Evolutionary conservation across 1,140 invertebrate genomes (phyloP).

Genomic region (Ridgeia piscesae): DNA sequence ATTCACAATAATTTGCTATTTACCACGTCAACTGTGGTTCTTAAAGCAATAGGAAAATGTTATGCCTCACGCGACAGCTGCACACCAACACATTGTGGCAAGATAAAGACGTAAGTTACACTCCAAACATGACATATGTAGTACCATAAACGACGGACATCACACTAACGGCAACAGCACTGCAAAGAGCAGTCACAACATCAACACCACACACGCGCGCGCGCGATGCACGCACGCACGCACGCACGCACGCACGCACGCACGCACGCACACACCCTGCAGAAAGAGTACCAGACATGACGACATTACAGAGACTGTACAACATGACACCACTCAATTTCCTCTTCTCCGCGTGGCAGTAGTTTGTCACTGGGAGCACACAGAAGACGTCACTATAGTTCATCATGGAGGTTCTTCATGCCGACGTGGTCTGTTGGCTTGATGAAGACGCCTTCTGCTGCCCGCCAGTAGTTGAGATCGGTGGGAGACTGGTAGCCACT

Average conservation of each 20-base stretch:
- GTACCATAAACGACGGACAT: neutral
- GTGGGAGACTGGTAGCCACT: slow-evolving; percentile 58
- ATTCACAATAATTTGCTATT: neutral
- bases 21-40: neutral
- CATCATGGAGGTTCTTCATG: slow-evolving; percentile 22
- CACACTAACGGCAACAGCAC: neutral
- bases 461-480: slow-evolving; percentile 80
- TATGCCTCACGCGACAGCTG: neutral
- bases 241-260: too few relatives aligned
- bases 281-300: too few relatives aligned
- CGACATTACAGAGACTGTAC: neutral
- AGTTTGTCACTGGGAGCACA: neutral
- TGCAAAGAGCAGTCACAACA: neutral
- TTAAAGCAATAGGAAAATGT: neutral
- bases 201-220: too few relatives aligned
- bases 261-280: too few relatives aligned
- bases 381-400: slow-evolving; percentile 12
- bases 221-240: too few relatives aligned
- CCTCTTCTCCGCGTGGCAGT: neutral
- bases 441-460: slow-evolving; percentile 87
- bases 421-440: slow-evolving; percentile 70
- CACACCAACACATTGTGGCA: neutral
- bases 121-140: neutral
- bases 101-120: neutral
- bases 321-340: neutral